Base-by-base conservation (phyloP, 2,888 invertebrate genomes). In the Eristalis arbustorum region DNA sequence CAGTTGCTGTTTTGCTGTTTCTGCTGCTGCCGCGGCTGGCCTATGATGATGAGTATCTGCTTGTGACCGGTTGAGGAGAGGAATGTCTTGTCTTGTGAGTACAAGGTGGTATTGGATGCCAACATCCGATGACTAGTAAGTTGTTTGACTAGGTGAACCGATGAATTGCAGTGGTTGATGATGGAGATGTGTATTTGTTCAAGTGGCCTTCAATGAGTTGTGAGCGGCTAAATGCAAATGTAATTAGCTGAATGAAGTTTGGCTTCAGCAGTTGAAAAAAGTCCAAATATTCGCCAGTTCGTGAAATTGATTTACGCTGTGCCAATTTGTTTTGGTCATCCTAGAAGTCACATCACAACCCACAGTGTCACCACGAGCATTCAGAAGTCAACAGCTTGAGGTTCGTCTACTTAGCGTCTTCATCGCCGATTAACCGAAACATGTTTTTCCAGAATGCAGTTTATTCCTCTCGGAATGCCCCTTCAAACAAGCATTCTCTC, bases 41-140 rank as follows among this genome's bases (percentile, higher is more conserved):
- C 79, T 84, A 79, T 64, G 84, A 75, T 67, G 71, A 75, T 67
- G 71, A 75, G 79, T 75, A 71, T 84, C 66, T 72, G 59, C n/a
- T 31, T 76, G 28, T 40, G 31, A 72, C 31, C 28, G 28, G 28
- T 75, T 67, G 13, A 28, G 25, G 31, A 8, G 25, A 75, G 59
- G 57, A 49, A 49, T 49, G 18, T 49, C 49, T 49, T 49, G 49
- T 18, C 5, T 18, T 49, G 18, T 18, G 18, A 18, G 18, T 49
- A 49, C 49, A 49, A 49, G 49, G 49, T 49, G 49, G 18, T 18
- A 49, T 49, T 18, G 18, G 18, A 18, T 49, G 18, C 49, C 49
- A 49, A 18, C 49, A 49, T 8, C 18, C 18, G 6, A 3, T 49
- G 49, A n/a, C 6, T n/a, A n/a, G 18, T 49, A 18, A 49, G 49